Evolutionary conservation across 2,113 vertebrate species (phyloP), one percentile per base, ranked within the genome.

Genomic region (Dermatemys mawii): DNA sequence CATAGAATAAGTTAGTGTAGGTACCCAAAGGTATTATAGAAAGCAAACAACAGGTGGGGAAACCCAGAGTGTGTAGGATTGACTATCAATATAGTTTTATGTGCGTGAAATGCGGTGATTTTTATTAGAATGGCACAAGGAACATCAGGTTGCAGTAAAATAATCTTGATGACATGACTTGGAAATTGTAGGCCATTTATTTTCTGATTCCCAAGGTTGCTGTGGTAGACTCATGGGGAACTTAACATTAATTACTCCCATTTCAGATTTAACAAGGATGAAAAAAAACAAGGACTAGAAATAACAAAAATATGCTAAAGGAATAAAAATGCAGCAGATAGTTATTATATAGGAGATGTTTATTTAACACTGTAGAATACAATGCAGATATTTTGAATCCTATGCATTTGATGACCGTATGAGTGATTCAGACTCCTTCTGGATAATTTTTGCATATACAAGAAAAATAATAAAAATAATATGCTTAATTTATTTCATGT

Each of bases 221-320:
- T 94, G 7, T 67, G 4, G 41, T 81, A 94, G 12, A 8, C 32
- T 93, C n/a, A 70, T 3, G 60, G 51, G 35, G 16, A 89, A 21
- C 48, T 95, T 94, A 89, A 93, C 96, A 90, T 88, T 90, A 96
- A 94, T 97, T 94, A 86, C 14, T 93, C 32, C 0, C 73, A 44
- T 90, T 92, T 94, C 41, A 91, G 81, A 85, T 88, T 57, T 93
- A 89, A 89, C 11, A 73, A 16, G 76, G 44, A 78, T 27, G 6
- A 19, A 19, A 22, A 50, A 73, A 87, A 92, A 75, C 1, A 1
- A 22, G 3, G 41, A 0, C 1, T 81, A 26, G 3, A 80, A 95
- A 91, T 76, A 91, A 86, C n/a, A 92, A 88, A 94, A 76, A 48
- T 48, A 50, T 86, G 12, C 21, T 80, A 50, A 60, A 90, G 44